These are phyloP conservation scores for Strigamia crassipes DNA, from an alignment of 2,888 invertebrate genomes.

Conservation along the genomic window DNA sequence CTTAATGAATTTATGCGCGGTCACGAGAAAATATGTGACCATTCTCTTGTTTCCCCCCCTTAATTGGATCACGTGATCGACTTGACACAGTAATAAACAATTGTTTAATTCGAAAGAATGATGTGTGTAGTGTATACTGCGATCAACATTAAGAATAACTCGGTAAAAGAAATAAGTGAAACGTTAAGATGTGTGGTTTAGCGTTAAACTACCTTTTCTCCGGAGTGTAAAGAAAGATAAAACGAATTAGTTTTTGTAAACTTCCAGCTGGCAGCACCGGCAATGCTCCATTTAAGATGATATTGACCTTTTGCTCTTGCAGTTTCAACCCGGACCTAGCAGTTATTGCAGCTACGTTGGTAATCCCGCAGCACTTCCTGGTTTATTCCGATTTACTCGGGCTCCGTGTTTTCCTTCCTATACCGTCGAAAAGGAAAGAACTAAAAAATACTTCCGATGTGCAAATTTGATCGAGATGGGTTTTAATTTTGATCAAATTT, in stretches of 20 bases:
- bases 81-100: not conserved
- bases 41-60: constrained; percentile 1
- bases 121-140: not conserved
- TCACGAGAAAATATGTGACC: constrained; percentile 10
- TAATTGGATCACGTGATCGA: constrained; percentile 10
- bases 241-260: not conserved
- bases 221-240: not conserved
- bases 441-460: not conserved
- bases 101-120: no score
- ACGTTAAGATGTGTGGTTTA: not conserved
- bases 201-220: not conserved
- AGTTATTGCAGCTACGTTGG: not conserved
- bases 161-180: no score
- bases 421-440: not conserved
- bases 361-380: not conserved
- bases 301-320: not conserved
- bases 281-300: not conserved
- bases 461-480: no score
- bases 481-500: no score
- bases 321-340: not conserved
- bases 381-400: constrained; percentile 10
- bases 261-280: constrained; percentile 1
- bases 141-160: constrained; percentile 10
- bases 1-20: constrained; percentile 10
- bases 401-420: not conserved